Evolutionary conservation across 2,888 invertebrate genomes (phyloP), one percentile per base, ranked within the genome.

Genomic region (Mayetiola destructor): DNA sequence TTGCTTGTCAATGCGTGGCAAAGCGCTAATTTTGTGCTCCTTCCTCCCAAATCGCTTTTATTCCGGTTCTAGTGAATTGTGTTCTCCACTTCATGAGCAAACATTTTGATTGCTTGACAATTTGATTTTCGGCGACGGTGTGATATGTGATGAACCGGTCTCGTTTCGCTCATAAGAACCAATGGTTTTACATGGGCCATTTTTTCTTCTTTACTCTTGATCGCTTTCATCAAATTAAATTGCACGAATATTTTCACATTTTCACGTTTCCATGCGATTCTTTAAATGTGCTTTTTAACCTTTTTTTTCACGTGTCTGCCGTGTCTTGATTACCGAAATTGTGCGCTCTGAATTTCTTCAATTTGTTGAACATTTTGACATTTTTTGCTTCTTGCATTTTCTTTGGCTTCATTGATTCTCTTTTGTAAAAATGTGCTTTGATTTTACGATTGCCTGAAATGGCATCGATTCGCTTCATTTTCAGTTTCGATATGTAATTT

Each of bases 171-270:
- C n/a, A n/a, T n/a, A n/a, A n/a, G n/a, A n/a, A n/a, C n/a, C n/a
- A n/a, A n/a, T n/a, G n/a, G n/a, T n/a, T n/a, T n/a, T n/a, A n/a
- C n/a, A n/a, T 40, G 48, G 2, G 39, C 36, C n/a, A 4, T 36
- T 36, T 36, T 9, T 36, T 36, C n/a, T 36, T 36, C 18, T 27
- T 48, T 27, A 27, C 21, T 40, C 21, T 21, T 4, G 8, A 3
- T 36, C 40, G 40, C 20, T 48, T 48, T 27, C 48, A 48, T 48
- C 27, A 48, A 48, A 48, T 48, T 48, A 27, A 48, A 48, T 48
- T 48, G 48, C 48, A 48, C 48, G 27, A 48, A 48, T 48, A 48
- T 48, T 48, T 48, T 48, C 48, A 48, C 48, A 48, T 48, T 48
- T 48, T 48, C 27, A 27, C 48, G 23, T 27, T 27, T 48, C 27